Evolutionary conservation across 2,797 vertebrate genomes (phyloP), one percentile per base, ranked within the genome.

Genomic region (Ciconia nigra): DNA sequence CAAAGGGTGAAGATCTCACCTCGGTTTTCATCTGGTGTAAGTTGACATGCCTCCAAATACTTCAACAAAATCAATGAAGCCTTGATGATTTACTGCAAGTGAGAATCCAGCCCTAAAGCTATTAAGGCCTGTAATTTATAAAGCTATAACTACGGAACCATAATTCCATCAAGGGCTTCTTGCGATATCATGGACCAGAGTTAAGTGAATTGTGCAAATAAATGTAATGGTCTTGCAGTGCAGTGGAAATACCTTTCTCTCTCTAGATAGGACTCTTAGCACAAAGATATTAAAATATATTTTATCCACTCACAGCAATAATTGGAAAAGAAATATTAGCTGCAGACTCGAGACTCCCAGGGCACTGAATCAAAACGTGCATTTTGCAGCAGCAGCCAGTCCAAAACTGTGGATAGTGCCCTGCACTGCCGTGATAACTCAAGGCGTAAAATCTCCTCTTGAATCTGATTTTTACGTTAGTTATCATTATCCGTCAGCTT

Each of bases 201-300:
- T 86, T 89, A 97, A 97, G 95, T 97, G 90, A 95, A 96, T 96
- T 96, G 82, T 92, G 49, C 89, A 95, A 96, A 96, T 91, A 89
- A 87, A 94, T 57, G 65, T 92, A 94, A 92, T 91, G 65, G 26
- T 89, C 81, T 94, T 85, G 42, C 76, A 92, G 54, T 76, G 54
- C 69, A 79, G 31, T 89, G 39, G 72, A 94, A 96, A 92, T 88
- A 62, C 62, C 17, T 55, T 25, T 76, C 49, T 91, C 74, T 90
- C 57, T 92, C 47, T 84, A 52, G 67, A 49, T 62, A 93, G n/a
- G n/a, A 65, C 39, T 81, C 52, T 57, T 73, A 86, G 46, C 69
- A 63, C 47, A 87, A 88, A 93, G 20, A 88, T 93, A 94, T 91
- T 94, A 76, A 79, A 96, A 96, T 93, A 61, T 57, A 79, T 90